A percentile compares a stretch with the other conserved stretches of the same genome.
These are phyloP conservation scores for Brevipalpus yothersi DNA, from an alignment of 1,140 invertebrate species.

Conservation along the genomic window DNA sequence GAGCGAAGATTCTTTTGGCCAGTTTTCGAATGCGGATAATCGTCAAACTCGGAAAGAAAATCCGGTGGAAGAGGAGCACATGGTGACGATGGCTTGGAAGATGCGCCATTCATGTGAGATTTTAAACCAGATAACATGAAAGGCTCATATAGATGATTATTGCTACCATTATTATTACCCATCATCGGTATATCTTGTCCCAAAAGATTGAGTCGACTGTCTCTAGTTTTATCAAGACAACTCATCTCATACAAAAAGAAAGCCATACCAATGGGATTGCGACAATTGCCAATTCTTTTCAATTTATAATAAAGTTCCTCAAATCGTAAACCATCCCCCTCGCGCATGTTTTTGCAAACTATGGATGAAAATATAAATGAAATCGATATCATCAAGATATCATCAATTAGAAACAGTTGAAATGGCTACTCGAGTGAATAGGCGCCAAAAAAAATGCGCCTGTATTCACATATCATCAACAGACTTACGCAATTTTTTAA, in stretches of 20 bases:
- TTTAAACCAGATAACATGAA: background rate
- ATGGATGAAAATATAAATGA: background rate
- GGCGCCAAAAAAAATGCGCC: no score
- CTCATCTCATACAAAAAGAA: conserved; percentile 3
- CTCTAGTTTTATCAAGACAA: background rate
- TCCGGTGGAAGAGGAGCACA: background rate
- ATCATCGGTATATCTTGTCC: background rate
- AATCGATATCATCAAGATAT: no score
- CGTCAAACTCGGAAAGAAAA: background rate
- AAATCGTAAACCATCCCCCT: background rate
- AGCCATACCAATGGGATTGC: background rate
- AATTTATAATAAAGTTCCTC: conserved; percentile 7
- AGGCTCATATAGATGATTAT: background rate
- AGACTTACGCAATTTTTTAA: conserved; percentile 3
- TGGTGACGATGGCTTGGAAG: background rate
- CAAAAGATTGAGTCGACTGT: background rate
- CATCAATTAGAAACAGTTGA: background rate
- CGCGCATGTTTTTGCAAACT: conserved; percentile 1
- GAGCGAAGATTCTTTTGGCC: background rate
- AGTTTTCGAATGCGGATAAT: conserved; percentile 16
- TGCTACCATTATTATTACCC: background rate
- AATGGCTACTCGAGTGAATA: no score
- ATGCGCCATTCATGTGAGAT: background rate
- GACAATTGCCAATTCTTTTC: background rate
- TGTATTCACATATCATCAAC: background rate